Base-by-base conservation (phyloP, 2,888 invertebrate species). In the Agriopis leucophaearia region DNA sequence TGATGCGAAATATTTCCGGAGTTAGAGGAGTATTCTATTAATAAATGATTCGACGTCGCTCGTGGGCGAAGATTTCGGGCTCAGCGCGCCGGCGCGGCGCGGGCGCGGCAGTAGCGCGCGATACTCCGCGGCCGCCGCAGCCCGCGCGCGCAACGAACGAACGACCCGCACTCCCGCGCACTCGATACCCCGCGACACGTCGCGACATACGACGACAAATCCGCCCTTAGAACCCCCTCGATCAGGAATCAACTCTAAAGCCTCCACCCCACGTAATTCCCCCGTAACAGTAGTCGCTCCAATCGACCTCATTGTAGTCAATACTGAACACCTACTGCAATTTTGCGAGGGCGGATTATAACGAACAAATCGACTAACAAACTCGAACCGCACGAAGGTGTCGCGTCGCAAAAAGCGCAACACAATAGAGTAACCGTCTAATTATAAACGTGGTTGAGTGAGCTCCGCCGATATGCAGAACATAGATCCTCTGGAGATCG, bases 401-500 rank as follows among this genome's bases (percentile, higher is more conserved):
- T 90, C 91, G 91, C 90, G 86, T 88, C 93, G 92, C 92, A 92
- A 92, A 93, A 94, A 92, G 92, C 91, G 92, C 93, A 92, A 91
- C 87, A 92, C 92, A 92, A 92, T 92, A 94, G 91, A 89, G 91
- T 91, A 91, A 92, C 90, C 91, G 92, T 90, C 93, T 94, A 93
- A 94, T 91, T 90, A 89, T 93, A 94, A 89, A 88, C 91, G 89
- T 89, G 90, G 85, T 88, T 85, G 88, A 88, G 87, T 84, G 85
- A 87, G 76, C 83, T 86, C 78, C 86, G 85, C 79, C 79, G 86
- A 85, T 80, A 91, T 91, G 92, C 92, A 93, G 90, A 91, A 91
- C 88, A 96, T 97, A 95, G 97, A 97, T 94, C 96, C 97, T 88
- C 95, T 96, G 94, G 97, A 97, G 95, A 96, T 97, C 88, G 97